Evolutionary conservation across 2,797 vertebrate species (phyloP).

Genomic region (Macropus fuliginosus): DNA sequence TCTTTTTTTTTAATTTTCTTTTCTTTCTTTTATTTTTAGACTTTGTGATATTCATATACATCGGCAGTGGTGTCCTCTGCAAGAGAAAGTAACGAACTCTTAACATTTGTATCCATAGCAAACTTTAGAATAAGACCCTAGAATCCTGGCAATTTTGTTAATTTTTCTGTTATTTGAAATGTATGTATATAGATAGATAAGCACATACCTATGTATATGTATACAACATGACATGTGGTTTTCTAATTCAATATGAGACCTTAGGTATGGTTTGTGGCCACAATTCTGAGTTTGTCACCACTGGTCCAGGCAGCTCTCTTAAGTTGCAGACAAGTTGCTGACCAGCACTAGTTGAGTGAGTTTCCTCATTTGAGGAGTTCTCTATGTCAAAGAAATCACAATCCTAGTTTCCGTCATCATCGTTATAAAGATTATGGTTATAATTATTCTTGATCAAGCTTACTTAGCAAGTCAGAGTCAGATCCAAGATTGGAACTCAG

Average conservation of each 20-base stretch:
- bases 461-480: not conserved
- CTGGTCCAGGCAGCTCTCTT: not conserved
- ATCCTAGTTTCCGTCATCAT: not conserved
- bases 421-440: not conserved
- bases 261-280: not conserved
- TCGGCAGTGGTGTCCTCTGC: constrained; percentile 39
- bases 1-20: not conserved
- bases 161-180: not conserved
- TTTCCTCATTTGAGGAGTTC: not conserved
- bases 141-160: not conserved
- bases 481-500: not conserved
- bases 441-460: not conserved
- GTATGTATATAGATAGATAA: not conserved
- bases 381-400: not conserved
- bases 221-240: too few species aligned
- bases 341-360: not conserved
- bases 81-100: not conserved
- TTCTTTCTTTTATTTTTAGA: constrained; percentile 35
- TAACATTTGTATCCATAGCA: not conserved
- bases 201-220: too few species aligned
- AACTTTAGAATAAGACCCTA: not conserved
- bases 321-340: not conserved
- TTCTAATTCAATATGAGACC: not conserved
- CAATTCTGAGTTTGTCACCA: not conserved
- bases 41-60: constrained; percentile 37